Percentiles rank a stretch among this genome's conserved stretches.
phyloP scores from a whole-genome alignment of 1,140 invertebrate species.

The Hylyphantes graminicola region DNA sequence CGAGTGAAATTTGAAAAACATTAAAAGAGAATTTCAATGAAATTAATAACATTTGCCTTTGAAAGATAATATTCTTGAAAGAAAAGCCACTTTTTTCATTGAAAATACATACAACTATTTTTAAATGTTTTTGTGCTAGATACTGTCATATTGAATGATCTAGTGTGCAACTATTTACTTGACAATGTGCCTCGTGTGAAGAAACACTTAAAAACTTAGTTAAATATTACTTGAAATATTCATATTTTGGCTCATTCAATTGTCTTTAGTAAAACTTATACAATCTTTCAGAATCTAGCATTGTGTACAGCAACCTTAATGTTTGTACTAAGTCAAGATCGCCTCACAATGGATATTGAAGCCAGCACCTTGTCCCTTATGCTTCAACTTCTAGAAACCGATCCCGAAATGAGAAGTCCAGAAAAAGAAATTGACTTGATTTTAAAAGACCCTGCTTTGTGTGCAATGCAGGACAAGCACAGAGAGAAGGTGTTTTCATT shows the following conservation, averaged over 20 bases:
- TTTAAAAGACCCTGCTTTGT: slow-evolving; percentile 39
- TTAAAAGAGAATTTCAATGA: too few relatives aligned
- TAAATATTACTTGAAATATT: not conserved
- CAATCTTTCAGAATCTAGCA: slow-evolving; percentile 80
- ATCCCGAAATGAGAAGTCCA: slow-evolving; percentile 67
- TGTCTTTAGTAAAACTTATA: not conserved
- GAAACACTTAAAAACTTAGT: too few relatives aligned
- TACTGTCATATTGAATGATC: not conserved
- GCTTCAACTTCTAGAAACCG: slow-evolving; percentile 92
- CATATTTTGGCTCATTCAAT: not conserved
- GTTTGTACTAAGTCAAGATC: slow-evolving; percentile 96
- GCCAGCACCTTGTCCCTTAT: slow-evolving; percentile 94
- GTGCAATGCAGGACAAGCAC: slow-evolving; percentile 73
- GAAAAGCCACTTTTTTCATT: too few relatives aligned
- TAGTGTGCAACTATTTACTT: too few relatives aligned
- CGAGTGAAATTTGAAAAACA: too few relatives aligned
- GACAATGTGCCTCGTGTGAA: too few relatives aligned
- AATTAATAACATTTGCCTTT: too few relatives aligned
- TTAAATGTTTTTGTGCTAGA: too few relatives aligned
- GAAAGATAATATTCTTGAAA: too few relatives aligned
- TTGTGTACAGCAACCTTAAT: slow-evolving; percentile 95
- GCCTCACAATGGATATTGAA: slow-evolving; percentile 96
- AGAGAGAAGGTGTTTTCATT: slow-evolving; percentile 87
- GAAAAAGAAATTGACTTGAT: slow-evolving; percentile 56
- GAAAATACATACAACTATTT: too few relatives aligned